A percentile compares a stretch with the other conserved stretches of the same genome.
Evolutionary conservation across 1,140 invertebrate species (phyloP).

Genomic region (Drosophila malerkotliana): DNA sequence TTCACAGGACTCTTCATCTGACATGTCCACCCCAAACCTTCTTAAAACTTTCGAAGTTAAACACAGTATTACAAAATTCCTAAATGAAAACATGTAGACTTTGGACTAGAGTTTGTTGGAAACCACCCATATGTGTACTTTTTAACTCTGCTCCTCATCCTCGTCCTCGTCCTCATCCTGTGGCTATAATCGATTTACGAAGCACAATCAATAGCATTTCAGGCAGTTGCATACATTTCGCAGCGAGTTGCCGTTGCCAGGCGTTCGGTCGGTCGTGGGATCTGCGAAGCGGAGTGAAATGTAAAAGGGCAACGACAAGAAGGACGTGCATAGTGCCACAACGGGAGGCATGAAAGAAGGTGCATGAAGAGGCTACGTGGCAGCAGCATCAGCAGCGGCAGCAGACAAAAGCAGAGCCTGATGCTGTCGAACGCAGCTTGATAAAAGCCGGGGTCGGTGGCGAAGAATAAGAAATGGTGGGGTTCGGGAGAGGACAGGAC

Average conservation of each 20-base stretch:
- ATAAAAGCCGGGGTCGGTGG: constrained; percentile 20
- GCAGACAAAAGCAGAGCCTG: constrained; percentile 67
- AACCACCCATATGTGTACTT: background rate
- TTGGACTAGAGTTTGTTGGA: background rate
- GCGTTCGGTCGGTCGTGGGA: constrained; percentile 43
- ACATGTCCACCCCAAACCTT: too few relatives aligned
- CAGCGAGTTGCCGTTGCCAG: constrained; percentile 12
- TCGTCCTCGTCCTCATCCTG: background rate
- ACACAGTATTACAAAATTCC: background rate
- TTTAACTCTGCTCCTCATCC: background rate
- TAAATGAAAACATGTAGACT: too few relatives aligned
- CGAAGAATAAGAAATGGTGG: background rate
- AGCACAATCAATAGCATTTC: constrained; percentile 22
- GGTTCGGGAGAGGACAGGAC: background rate
- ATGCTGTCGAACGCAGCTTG: constrained; percentile 67
- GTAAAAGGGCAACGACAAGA: constrained; percentile 68
- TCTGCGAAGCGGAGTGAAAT: constrained; percentile 49
- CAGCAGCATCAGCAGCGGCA: constrained; percentile 31
- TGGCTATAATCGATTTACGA: constrained; percentile 36
- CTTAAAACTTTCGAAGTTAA: too few relatives aligned
- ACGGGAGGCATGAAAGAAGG: constrained; percentile 6
- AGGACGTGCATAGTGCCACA: constrained; percentile 44
- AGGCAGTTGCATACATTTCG: constrained; percentile 15
- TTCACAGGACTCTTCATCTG: too few relatives aligned
- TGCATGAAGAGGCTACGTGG: constrained; percentile 34